These are phyloP conservation scores for Nesogale talazaci DNA, from an alignment of 2,113 vertebrate species.

Conservation along the genomic window DNA sequence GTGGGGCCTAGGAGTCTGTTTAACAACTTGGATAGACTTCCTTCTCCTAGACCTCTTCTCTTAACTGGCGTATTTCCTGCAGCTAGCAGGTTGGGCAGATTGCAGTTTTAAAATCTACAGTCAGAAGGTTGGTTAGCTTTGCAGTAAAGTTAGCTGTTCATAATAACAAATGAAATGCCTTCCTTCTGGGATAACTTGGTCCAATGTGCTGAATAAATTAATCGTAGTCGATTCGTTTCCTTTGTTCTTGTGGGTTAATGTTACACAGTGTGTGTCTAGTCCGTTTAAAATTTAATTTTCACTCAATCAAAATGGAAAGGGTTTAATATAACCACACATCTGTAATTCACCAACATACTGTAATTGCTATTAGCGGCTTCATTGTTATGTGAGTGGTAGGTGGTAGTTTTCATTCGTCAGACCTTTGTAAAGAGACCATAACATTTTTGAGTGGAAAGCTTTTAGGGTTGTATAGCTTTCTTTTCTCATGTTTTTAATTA, in stretches of 20 bases:
- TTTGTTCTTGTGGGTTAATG: constrained; percentile 57
- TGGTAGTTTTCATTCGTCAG: background rate
- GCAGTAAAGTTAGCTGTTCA: background rate
- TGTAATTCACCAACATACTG: background rate
- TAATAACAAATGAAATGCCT: background rate
- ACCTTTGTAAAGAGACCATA: constrained; percentile 15
- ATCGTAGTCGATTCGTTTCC: constrained; percentile 31
- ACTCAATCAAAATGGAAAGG: background rate
- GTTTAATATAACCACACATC: background rate
- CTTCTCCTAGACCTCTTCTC: fast-evolving
- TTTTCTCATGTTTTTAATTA: background rate
- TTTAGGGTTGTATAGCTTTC: background rate
- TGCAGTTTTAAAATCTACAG: background rate
- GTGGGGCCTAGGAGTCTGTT: background rate
- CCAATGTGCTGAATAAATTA: constrained; percentile 36
- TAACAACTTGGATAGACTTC: no score
- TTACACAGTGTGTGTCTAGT: constrained; percentile 29
- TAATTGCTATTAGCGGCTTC: background rate
- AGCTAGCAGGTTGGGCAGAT: background rate
- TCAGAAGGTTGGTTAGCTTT: background rate
- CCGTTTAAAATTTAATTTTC: constrained; percentile 68
- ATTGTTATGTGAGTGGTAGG: background rate
- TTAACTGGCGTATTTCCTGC: no score
- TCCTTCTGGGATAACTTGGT: background rate
- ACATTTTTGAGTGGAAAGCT: constrained; percentile 22